phyloP scores from a whole-genome alignment of 2,797 vertebrate species.

The Hapalemur alaotrensis region DNA sequence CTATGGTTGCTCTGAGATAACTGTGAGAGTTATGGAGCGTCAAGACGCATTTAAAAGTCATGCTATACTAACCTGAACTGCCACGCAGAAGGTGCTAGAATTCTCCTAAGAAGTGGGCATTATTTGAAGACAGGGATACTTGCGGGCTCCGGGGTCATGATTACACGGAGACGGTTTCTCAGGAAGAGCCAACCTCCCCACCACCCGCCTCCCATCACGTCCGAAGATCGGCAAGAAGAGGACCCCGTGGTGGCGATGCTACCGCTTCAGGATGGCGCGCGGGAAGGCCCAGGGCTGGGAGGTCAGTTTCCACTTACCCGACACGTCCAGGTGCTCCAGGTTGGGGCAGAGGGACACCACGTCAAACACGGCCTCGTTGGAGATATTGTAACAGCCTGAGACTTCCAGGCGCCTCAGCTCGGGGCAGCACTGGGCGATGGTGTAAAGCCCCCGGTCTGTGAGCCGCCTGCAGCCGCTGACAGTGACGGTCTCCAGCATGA shows the following conservation, averaged over 20 bases:
- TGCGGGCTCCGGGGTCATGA: neutral
- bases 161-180: neutral
- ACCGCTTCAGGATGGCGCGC: neutral
- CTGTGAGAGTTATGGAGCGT: neutral
- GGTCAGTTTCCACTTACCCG: constrained; percentile 88
- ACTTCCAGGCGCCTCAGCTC: constrained; percentile 95
- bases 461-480: constrained; percentile 96
- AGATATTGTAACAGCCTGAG: constrained; percentile 96
- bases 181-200: too few relatives aligned
- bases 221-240: neutral
- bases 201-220: neutral
- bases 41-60: neutral
- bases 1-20: neutral
- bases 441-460: constrained; percentile 95
- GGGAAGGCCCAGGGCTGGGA: neutral
- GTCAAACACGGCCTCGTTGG: constrained; percentile 96
- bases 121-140: neutral
- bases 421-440: constrained; percentile 95
- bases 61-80: accelerated
- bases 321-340: constrained; percentile 97
- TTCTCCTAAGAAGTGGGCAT: neutral
- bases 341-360: constrained; percentile 97
- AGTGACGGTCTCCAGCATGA: constrained; percentile 96
- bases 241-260: accelerated
- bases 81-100: neutral